These are phyloP conservation scores for Parotocinclus haroldoi DNA, from an alignment of 2,797 vertebrate species.

Conservation along the genomic window DNA sequence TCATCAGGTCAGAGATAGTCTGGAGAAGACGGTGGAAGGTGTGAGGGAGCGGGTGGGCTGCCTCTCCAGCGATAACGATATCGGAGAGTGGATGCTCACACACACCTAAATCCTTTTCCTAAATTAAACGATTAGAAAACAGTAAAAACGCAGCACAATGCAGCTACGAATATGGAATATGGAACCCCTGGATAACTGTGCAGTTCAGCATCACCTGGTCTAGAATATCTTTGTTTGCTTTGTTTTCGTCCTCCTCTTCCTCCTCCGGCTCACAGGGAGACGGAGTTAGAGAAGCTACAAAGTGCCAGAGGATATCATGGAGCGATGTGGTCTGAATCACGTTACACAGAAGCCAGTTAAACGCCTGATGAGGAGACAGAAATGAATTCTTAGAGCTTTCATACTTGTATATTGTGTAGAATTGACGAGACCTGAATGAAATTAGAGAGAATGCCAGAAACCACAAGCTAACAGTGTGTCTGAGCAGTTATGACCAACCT, in stretches of 20 bases:
- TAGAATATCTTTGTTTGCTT: constrained; percentile 89
- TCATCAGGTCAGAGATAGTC: constrained; percentile 99
- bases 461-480: neutral
- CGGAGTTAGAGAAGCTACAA: constrained; percentile 95
- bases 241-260: constrained; percentile 96
- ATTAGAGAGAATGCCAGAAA: no score
- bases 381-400: neutral
- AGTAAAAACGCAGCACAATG: neutral
- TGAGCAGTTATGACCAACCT: constrained; percentile 68
- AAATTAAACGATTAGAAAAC: constrained; percentile 10
- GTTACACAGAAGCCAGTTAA: constrained; percentile 99
- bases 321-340: constrained; percentile 98
- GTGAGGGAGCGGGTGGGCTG: constrained; percentile 94
- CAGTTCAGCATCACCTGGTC: constrained; percentile 77
- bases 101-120: constrained; percentile 95
- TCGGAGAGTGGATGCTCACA: constrained; percentile 98
- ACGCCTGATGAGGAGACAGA: constrained; percentile 75
- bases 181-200: neutral
- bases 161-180: neutral
- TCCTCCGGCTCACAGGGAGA: constrained; percentile 92
- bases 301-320: constrained; percentile 98
- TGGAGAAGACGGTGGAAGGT: constrained; percentile 97
- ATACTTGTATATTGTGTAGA: neutral
- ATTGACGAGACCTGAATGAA: no score
- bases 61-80: constrained; percentile 96